phyloP scores from a whole-genome alignment of 2,888 invertebrate genomes.

The Drosophila meridiana region DNA sequence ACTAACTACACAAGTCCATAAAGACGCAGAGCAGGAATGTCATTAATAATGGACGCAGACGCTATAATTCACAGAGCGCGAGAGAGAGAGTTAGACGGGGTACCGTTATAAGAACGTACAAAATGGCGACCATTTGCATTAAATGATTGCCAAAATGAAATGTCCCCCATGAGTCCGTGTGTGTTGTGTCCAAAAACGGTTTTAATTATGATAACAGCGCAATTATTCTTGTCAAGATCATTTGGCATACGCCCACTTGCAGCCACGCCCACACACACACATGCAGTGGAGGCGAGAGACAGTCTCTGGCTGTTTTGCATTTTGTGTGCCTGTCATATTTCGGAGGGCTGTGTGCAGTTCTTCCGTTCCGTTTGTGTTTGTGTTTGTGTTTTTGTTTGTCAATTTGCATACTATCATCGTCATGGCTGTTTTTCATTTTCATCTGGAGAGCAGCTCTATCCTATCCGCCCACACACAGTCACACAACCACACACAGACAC shows the following conservation, averaged over 20 bases:
- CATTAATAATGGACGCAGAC: slow-evolving; percentile 71
- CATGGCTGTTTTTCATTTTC: slow-evolving; percentile 81
- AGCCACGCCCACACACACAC: slow-evolving; percentile 39
- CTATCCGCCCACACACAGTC: slow-evolving; percentile 19
- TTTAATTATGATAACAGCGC: slow-evolving; percentile 83
- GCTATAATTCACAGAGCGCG: slow-evolving; percentile 56
- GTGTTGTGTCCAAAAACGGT: slow-evolving; percentile 73
- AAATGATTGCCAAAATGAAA: slow-evolving; percentile 77
- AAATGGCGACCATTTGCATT: slow-evolving; percentile 80
- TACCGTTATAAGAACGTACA: slow-evolving; percentile 66
- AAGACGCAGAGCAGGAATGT: slow-evolving; percentile 48
- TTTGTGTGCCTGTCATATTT: slow-evolving; percentile 73
- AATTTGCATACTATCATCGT: slow-evolving; percentile 83
- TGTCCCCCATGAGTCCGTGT: slow-evolving; percentile 20
- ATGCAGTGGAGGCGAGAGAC: background rate
- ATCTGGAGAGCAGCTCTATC: slow-evolving; percentile 41
- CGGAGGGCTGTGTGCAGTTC: slow-evolving; percentile 51
- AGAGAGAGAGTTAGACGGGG: slow-evolving; percentile 7
- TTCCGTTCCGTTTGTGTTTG: slow-evolving; percentile 42
- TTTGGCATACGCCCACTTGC: slow-evolving; percentile 64
- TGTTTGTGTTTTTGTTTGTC: slow-evolving; percentile 77
- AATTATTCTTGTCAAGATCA: slow-evolving; percentile 84
- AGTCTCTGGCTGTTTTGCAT: slow-evolving; percentile 57
- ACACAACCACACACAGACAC: slow-evolving; percentile 31
- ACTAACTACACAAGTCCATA: slow-evolving; percentile 56